These are phyloP conservation scores for Polydrusus tereticollis DNA, from an alignment of 2,888 invertebrate genomes.

Conservation along the genomic window DNA sequence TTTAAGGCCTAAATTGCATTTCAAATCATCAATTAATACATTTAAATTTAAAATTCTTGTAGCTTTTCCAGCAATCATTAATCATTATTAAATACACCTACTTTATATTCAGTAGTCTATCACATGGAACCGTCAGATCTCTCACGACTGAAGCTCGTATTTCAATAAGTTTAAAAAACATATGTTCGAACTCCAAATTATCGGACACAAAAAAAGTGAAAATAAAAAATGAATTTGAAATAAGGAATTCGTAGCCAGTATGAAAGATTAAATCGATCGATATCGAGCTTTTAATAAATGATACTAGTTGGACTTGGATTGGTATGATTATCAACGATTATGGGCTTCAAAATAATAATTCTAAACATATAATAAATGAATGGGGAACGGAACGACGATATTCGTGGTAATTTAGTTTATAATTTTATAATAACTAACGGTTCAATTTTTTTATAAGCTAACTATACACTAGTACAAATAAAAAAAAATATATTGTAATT, in stretches of 20 bases:
- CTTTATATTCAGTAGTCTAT: neutral
- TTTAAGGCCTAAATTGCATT: too few relatives aligned
- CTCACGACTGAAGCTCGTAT: neutral
- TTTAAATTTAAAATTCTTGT: too few relatives aligned
- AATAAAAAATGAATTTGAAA: neutral
- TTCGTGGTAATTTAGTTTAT: neutral
- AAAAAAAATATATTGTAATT: too few relatives aligned
- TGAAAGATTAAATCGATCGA: neutral
- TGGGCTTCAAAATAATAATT: neutral
- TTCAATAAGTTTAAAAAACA: neutral
- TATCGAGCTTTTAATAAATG: neutral
- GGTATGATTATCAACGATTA: neutral
- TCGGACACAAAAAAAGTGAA: neutral
- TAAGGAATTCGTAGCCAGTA: neutral
- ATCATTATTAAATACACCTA: neutral
- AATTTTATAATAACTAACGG: too few relatives aligned
- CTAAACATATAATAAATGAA: neutral
- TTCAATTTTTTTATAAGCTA: too few relatives aligned
- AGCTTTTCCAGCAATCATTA: neutral
- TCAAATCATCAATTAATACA: too few relatives aligned
- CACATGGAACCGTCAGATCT: neutral
- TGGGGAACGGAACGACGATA: neutral
- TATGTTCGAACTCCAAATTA: too few relatives aligned
- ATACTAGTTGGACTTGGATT: neutral
- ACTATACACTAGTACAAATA: too few relatives aligned